Conservation (phyloP, 2,888 invertebrate genomes). For the Tipula lateralis region DNA sequence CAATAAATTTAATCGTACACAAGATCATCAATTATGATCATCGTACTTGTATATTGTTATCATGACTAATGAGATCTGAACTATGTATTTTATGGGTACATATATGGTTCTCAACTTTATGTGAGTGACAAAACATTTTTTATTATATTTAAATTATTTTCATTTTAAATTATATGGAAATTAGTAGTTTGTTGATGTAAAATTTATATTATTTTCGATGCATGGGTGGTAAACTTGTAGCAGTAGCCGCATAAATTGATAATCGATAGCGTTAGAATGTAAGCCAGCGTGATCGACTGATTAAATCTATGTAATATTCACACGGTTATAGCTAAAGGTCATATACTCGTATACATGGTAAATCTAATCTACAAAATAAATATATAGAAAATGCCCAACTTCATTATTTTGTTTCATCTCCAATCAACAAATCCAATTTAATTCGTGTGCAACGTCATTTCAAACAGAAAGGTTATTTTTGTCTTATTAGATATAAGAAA, state of each 20-base stretch:
- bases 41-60: neutral
- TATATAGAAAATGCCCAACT: neutral
- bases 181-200: neutral
- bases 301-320: neutral
- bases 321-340: neutral
- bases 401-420: neutral
- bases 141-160: slow-evolving; percentile 2
- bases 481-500: neutral
- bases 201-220: neutral
- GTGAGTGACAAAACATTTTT: slow-evolving; percentile 15
- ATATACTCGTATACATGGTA: neutral
- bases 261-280: neutral
- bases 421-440: slow-evolving; percentile 19
- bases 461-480: neutral
- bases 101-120: neutral
- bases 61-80: slow-evolving; percentile 1
- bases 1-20: neutral
- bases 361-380: neutral
- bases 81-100: neutral
- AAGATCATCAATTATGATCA: neutral
- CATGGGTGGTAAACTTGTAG: neutral
- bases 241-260: neutral
- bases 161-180: neutral
- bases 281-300: neutral
- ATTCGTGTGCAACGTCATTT: neutral